Evolutionary conservation across 2,888 invertebrate species (phyloP).

Genomic region (Oxycera nigricornis): DNA sequence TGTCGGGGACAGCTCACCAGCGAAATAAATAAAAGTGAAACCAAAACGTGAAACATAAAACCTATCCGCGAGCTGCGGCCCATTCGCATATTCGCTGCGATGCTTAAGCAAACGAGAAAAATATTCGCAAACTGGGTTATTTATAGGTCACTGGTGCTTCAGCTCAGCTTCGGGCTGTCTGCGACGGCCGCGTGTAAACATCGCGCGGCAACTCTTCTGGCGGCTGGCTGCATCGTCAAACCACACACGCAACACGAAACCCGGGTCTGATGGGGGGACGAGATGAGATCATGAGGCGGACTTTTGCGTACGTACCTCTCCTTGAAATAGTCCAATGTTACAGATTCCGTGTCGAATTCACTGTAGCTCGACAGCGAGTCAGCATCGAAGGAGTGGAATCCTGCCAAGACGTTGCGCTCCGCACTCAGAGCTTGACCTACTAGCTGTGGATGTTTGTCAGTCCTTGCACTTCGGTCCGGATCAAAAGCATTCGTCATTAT

Average conservation of each 20-base stretch:
- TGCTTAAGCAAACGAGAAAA: background rate
- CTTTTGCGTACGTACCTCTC: conserved; percentile 60
- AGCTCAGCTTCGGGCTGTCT: background rate
- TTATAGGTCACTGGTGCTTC: conserved; percentile 30
- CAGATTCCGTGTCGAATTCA: conserved; percentile 66
- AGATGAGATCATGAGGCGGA: background rate
- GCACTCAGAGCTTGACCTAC: conserved; percentile 32
- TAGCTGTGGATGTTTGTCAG: conserved; percentile 5
- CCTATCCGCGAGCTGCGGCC: background rate
- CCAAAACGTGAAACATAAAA: background rate
- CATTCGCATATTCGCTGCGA: background rate
- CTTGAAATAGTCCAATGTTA: conserved; percentile 63
- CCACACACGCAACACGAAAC: background rate
- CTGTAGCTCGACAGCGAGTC: conserved; percentile 66
- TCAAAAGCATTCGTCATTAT: conserved; percentile 45
- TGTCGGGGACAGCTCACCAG: too few species aligned
- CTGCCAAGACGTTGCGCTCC: conserved; percentile 59
- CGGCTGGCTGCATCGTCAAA: background rate
- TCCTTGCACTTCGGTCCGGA: conserved; percentile 25
- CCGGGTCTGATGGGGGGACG: too few species aligned
- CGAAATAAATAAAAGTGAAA: conserved; percentile 15
- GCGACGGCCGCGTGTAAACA: background rate
- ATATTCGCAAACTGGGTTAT: background rate
- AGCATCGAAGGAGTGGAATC: conserved; percentile 64
- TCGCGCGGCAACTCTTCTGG: background rate